These are phyloP conservation scores for Microctenopoma lineatum DNA, from an alignment of 2,797 vertebrate genomes.

Conservation along the genomic window DNA sequence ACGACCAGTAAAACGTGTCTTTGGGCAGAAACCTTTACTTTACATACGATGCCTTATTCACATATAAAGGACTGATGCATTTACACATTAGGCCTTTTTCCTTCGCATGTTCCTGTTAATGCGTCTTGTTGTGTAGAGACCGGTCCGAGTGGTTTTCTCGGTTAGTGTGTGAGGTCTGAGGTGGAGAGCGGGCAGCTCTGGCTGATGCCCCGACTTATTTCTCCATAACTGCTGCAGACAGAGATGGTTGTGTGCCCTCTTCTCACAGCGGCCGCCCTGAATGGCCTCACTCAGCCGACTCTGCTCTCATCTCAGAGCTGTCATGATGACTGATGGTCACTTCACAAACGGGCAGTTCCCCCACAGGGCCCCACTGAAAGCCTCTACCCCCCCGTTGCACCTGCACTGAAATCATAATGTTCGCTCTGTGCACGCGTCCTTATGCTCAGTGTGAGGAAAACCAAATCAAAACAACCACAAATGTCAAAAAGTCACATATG, in stretches of 20 bases:
- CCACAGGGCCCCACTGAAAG: slow-evolving; percentile 43
- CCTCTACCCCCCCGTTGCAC: slow-evolving; percentile 40
- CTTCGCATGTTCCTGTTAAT: no score
- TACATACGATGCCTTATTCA: no score
- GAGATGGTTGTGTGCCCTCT: slow-evolving; percentile 67
- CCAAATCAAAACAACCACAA: background rate
- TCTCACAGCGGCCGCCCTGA: slow-evolving; percentile 39
- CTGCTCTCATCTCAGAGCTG: slow-evolving; percentile 59
- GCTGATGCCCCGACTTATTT: slow-evolving; percentile 66
- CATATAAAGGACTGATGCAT: no score
- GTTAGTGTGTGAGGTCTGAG: slow-evolving; percentile 79
- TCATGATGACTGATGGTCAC: slow-evolving; percentile 75
- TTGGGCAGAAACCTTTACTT: slow-evolving; percentile 14
- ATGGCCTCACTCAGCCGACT: slow-evolving; percentile 52
- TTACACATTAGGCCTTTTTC: no score
- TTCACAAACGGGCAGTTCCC: slow-evolving; percentile 70
- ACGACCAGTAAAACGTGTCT: slow-evolving; percentile 32
- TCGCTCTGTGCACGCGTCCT: background rate
- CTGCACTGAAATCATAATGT: slow-evolving; percentile 49
- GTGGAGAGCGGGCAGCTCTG: slow-evolving; percentile 64
- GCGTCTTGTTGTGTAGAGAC: no score
- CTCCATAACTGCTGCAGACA: slow-evolving; percentile 65
- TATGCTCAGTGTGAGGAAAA: background rate
- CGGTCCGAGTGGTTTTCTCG: slow-evolving; percentile 25
- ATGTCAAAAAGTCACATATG: background rate